A percentile compares a stretch with the other conserved stretches of the same genome.
Conservation (phyloP, 1,140 invertebrate genomes). For the Ruditapes philippinarum region DNA sequence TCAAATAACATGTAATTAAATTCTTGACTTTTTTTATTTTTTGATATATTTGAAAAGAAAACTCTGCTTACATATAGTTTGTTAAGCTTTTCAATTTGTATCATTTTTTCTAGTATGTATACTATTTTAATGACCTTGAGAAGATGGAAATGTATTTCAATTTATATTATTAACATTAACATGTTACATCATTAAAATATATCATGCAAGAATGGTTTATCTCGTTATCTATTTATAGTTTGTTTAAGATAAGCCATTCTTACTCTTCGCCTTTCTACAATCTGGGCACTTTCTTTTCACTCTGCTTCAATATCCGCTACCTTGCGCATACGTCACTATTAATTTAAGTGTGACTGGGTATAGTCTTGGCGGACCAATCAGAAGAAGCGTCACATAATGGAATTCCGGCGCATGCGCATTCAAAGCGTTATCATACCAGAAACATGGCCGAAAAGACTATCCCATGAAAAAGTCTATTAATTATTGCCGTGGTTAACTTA, state of each 20-base stretch:
- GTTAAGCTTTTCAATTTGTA: too few species aligned
- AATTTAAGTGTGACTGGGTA: conserved; percentile 3
- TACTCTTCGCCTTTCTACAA: background rate
- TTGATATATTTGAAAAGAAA: too few species aligned
- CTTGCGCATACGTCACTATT: conserved; percentile 27
- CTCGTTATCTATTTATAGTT: background rate
- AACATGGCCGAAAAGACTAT: background rate
- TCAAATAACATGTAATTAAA: too few species aligned
- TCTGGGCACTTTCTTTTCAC: conserved; percentile 7
- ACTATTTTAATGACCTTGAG: too few species aligned
- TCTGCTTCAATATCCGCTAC: conserved; percentile 13
- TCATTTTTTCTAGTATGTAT: too few species aligned
- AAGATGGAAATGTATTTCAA: background rate
- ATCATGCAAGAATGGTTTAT: background rate
- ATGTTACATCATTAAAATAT: background rate
- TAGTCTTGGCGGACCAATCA: background rate
- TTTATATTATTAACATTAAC: background rate
- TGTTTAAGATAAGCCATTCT: background rate
- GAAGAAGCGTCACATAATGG: background rate
- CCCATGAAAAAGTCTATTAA: conserved; percentile 24
- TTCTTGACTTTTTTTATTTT: too few species aligned
- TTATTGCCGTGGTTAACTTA: conserved; percentile 58
- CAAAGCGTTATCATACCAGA: too few species aligned
- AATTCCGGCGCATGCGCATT: background rate
- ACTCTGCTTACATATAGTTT: too few species aligned